Evolutionary conservation across 23 tunicate species (phyloP), one percentile per base, ranked within the genome.

Genomic region (Halocynthia aurantium): DNA sequence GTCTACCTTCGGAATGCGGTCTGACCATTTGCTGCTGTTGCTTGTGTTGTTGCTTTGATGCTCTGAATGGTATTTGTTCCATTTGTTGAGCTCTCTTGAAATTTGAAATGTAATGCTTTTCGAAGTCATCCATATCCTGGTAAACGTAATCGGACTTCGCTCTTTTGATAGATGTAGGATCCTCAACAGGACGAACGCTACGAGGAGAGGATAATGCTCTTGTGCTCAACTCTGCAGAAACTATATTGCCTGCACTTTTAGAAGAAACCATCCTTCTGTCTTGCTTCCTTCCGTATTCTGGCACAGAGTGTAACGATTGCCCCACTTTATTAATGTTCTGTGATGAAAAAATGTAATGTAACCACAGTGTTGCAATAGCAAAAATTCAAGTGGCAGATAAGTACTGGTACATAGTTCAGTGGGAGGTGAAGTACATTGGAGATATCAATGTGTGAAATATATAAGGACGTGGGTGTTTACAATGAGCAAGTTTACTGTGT

Each of bases 181-280:
- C 56, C 0, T 9, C 19, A 54, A 54, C 56, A 13, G 13, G 31
- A 51, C 63, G 17, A 0, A 21, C 5, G 31, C 56, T 62, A 13
- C 63, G n/a, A 15, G 78, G 78, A 12, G 78, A 74, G 8, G 56
- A 22, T 31, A 31, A 31, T 8, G 78, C 49, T 19, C 31, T 74
- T 15, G 64, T 64, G 57, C 56, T 55, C 6, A 6, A 76, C 44
- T 83, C 76, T 18, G 71, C 68, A 8, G 83, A 72, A 12, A 70
- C 76, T 8, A 84, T 40, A 54, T 85, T 72, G 11, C 84, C 80
- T 40, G 81, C 81, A 67, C 90, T 85, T 71, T 85, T 85, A 8
- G 90, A 85, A 19, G 76, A 82, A 15, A 51, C 22, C 81, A 85
- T 80, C 49, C 72, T 62, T 50, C 53, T 31, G 44, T 31, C 44